A percentile compares a stretch with the other conserved stretches of the same genome.
Evolutionary conservation across 2,797 vertebrate species (phyloP).

Genomic region (Lepus oiostolus): DNA sequence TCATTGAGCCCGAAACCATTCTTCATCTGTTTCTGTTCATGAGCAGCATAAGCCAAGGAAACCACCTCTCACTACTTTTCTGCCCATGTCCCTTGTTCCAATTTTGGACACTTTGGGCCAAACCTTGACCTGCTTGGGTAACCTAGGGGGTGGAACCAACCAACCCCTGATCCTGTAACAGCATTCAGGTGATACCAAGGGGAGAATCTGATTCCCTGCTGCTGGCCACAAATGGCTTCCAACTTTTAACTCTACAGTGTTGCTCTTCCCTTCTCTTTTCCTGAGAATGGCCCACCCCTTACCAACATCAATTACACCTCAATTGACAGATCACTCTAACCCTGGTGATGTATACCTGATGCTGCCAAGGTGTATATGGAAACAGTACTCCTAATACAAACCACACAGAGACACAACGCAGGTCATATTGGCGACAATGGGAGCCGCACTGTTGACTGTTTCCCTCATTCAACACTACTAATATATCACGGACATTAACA

Average conservation of each 20-base stretch:
- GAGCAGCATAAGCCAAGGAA: background rate
- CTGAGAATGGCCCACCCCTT: background rate
- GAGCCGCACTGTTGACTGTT: background rate
- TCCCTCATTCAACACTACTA: background rate
- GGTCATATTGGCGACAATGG: background rate
- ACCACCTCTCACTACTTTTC: background rate
- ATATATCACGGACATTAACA: background rate
- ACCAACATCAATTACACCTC: background rate
- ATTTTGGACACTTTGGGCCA: background rate
- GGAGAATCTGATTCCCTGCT: background rate
- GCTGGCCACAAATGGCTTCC: background rate
- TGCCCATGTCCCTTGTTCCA: background rate
- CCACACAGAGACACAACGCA: background rate
- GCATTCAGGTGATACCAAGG: background rate
- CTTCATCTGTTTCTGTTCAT: background rate
- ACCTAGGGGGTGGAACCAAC: background rate
- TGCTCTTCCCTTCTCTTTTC: background rate
- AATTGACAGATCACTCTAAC: background rate
- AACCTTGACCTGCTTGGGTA: background rate
- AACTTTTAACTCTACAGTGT: background rate
- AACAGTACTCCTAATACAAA: background rate
- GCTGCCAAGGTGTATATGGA: background rate
- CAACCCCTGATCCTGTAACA: background rate
- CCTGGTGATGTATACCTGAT: background rate
- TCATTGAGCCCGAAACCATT: background rate